Evolutionary conservation across 2,888 invertebrate species (phyloP).

Genomic region (Craniophora ligustri): DNA sequence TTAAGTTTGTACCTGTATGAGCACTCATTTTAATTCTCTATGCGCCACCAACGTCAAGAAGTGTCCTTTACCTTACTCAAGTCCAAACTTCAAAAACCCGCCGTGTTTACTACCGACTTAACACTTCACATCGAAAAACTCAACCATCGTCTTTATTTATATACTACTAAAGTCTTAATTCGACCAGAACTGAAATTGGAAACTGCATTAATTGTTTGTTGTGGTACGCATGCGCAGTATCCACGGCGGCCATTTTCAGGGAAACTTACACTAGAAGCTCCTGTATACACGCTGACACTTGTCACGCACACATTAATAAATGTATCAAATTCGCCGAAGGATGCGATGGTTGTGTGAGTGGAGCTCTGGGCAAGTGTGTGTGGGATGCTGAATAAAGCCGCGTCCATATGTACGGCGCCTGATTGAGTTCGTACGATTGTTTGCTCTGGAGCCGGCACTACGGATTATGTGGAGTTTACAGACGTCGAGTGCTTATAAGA

Average conservation of each 20-base stretch:
- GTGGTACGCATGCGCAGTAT: constrained; percentile 73
- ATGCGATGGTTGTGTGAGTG: constrained; percentile 54
- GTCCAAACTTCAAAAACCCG: constrained; percentile 82
- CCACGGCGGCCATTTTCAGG: constrained; percentile 83
- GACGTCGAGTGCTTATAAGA: constrained; percentile 49
- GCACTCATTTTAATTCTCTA: constrained; percentile 62
- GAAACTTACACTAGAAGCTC: constrained; percentile 66
- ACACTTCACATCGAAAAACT: constrained; percentile 1
- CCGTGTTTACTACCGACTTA: constrained; percentile 61
- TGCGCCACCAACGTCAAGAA: constrained; percentile 64
- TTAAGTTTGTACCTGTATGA: constrained; percentile 36
- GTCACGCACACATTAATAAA: constrained; percentile 55
- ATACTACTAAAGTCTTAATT: constrained; percentile 41
- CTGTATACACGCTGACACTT: constrained; percentile 40
- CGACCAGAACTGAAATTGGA: neutral
- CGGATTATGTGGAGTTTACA: constrained; percentile 44
- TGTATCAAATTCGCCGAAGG: constrained; percentile 71
- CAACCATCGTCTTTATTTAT: constrained; percentile 14
- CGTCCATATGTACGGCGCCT: constrained; percentile 61
- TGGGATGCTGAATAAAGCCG: constrained; percentile 79
- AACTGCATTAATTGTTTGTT: constrained; percentile 16
- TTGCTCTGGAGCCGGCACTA: constrained; percentile 45
- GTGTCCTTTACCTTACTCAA: constrained; percentile 84
- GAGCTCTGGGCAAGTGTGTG: constrained; percentile 62
- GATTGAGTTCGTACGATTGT: constrained; percentile 62